These are phyloP conservation scores for Neofelis nebulosa DNA, from an alignment of 2,113 vertebrate species.

Conservation along the genomic window DNA sequence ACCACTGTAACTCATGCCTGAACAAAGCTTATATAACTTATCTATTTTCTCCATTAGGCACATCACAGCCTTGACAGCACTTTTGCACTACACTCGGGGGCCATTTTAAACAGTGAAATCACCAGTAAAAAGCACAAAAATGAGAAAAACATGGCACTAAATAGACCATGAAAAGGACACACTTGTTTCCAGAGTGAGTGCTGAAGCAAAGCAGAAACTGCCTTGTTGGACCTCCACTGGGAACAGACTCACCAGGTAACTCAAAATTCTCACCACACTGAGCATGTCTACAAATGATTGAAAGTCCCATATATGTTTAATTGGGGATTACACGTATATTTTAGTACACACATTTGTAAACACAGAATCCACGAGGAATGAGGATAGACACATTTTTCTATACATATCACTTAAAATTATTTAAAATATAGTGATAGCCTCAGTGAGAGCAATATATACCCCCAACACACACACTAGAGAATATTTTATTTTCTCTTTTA, in stretches of 20 bases:
- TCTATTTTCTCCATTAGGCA: background rate
- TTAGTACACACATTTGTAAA: background rate
- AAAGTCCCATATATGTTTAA: background rate
- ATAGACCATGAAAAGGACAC: background rate
- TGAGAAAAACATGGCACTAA: background rate
- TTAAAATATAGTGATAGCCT: background rate
- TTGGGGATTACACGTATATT: background rate
- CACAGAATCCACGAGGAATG: background rate
- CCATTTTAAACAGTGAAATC: background rate
- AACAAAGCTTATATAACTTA: background rate
- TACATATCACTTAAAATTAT: background rate
- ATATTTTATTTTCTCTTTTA: background rate
- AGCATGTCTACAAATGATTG: background rate
- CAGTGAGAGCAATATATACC: background rate
- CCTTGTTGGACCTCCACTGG: background rate
- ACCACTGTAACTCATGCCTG: background rate
- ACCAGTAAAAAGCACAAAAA: background rate
- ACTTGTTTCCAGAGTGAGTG: background rate
- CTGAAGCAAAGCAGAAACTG: background rate
- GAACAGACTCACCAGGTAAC: fast-evolving
- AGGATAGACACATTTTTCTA: background rate
- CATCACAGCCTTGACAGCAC: background rate
- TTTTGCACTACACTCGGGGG: background rate
- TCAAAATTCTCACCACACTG: background rate
- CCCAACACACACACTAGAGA: background rate